phyloP scores from a whole-genome alignment of 2,888 invertebrate species.

The Euclidia mi region DNA sequence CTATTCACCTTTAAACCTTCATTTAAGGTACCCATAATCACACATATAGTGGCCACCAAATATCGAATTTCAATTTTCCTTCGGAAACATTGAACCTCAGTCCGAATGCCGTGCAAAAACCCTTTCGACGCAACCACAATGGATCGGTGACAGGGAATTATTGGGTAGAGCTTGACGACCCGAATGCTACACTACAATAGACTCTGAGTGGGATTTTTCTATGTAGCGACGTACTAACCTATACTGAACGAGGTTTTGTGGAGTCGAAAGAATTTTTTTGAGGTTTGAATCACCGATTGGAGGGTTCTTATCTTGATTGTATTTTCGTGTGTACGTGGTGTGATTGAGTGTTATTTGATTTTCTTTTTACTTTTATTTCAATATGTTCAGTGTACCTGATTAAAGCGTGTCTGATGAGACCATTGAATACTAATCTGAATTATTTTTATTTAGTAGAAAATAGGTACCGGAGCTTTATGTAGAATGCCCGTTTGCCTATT shows the following conservation, averaged over 20 bases:
- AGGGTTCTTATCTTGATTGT: not conserved
- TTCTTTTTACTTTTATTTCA: not conserved
- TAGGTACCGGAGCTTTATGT: no score
- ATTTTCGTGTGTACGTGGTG: not conserved
- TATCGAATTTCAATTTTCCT: conserved; percentile 62
- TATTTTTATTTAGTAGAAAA: no score
- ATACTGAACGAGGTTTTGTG: conserved; percentile 16
- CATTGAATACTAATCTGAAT: no score
- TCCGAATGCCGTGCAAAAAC: conserved; percentile 43
- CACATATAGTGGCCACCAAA: conserved; percentile 29
- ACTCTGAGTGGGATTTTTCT: conserved; percentile 41
- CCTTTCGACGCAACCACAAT: conserved; percentile 54
- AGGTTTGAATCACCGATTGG: not conserved
- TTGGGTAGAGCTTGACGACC: conserved; percentile 47
- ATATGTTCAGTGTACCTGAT: no score
- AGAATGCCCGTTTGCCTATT: no score
- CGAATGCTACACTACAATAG: conserved; percentile 50
- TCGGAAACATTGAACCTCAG: conserved; percentile 37
- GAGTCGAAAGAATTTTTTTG: not conserved
- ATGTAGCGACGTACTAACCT: conserved; percentile 11
- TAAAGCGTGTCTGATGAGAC: no score
- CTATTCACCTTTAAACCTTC: conserved; percentile 1
- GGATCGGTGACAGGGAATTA: conserved; percentile 62
- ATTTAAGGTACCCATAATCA: conserved; percentile 21
- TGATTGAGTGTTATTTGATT: not conserved